Evolutionary conservation across 35 echinoderm and acorn worm genomes (phyloP).

Genomic region (Ophiothrix spiculata): DNA sequence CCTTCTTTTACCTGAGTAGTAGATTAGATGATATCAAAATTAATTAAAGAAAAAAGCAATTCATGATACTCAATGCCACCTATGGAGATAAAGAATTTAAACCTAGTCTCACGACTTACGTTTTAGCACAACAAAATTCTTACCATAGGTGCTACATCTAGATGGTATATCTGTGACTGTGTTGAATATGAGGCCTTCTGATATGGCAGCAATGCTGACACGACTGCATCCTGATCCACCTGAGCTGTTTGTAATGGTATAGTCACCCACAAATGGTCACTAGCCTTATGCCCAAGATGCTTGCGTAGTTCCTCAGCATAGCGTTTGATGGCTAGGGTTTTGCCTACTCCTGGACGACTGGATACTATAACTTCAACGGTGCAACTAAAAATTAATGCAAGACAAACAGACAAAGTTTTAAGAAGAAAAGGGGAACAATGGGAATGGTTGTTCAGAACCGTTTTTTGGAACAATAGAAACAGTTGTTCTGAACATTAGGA

Average conservation of each 20-base stretch:
- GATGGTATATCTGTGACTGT: neutral
- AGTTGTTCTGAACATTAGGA: no score
- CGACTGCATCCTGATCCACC: neutral
- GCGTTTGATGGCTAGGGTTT: neutral
- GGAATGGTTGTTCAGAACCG: no score
- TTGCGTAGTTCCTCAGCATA: neutral
- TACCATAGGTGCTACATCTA: neutral
- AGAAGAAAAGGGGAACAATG: no score
- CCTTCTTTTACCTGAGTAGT: neutral
- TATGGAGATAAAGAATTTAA: no score
- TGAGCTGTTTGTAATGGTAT: neutral
- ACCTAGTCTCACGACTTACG: no score
- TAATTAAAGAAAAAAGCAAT: no score
- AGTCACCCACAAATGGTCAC: neutral
- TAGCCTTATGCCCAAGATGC: neutral
- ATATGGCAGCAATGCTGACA: neutral
- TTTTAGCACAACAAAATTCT: neutral
- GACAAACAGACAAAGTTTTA: no score
- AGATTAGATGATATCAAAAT: no score
- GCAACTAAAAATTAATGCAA: no score
- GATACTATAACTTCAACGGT: neutral
- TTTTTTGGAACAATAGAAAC: no score
- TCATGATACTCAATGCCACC: no score
- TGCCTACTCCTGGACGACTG: conserved; percentile 3
- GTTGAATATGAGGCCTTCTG: neutral